These are phyloP conservation scores for Julus scanicus DNA, from an alignment of 2,888 invertebrate species.

Conservation along the genomic window DNA sequence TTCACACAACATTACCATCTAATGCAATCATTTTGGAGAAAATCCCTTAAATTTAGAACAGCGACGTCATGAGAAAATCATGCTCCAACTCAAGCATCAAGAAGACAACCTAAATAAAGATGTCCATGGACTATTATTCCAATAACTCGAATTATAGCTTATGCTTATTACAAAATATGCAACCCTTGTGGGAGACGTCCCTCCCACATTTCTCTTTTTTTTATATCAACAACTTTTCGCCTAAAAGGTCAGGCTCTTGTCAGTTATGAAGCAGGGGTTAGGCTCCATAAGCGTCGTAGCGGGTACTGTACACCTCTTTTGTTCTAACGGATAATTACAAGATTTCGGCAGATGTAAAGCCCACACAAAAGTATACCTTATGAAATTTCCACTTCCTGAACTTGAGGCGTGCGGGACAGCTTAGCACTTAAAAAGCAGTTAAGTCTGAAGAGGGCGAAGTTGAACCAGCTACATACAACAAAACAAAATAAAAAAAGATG, in stretches of 20 bases:
- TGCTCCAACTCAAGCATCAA: no score
- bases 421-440: not conserved
- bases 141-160: not conserved
- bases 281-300: not conserved
- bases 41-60: no score
- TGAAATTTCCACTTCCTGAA: conserved; percentile 2
- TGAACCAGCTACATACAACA: not conserved
- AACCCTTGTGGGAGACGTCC: not conserved
- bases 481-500: not conserved
- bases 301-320: not conserved
- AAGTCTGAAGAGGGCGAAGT: not conserved
- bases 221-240: not conserved
- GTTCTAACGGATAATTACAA: conserved; percentile 23
- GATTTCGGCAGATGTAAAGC: not conserved
- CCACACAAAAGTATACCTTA: conserved; percentile 13
- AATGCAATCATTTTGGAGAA: no score
- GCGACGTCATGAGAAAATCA: no score
- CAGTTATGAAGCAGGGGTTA: not conserved
- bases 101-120: no score
- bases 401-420: conserved; percentile 37
- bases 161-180: not conserved
- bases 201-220: not conserved
- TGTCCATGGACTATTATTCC: no score
- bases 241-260: not conserved
- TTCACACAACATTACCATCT: no score